A percentile compares a stretch with the other conserved stretches of the same genome.
phyloP scores from a whole-genome alignment of 2,888 invertebrate species.

The Thymelicus acteon region DNA sequence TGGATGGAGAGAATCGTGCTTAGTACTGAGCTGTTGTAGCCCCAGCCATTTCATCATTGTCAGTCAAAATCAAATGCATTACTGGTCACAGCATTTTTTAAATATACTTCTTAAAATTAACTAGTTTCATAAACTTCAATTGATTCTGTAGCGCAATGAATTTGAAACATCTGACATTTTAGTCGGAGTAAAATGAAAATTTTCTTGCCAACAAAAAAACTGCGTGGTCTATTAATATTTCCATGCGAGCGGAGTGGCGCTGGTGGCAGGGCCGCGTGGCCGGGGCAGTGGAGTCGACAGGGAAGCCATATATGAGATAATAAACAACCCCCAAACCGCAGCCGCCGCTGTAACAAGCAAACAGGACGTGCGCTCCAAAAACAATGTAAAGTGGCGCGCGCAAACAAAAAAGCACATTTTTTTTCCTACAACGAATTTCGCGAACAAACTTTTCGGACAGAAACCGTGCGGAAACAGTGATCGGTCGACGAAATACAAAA shows the following conservation, averaged over 20 bases:
- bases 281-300: constrained; percentile 10
- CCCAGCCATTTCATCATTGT: background rate
- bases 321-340: constrained; percentile 58
- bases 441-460: constrained; percentile 60
- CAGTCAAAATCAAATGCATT: background rate
- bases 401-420: constrained; percentile 61
- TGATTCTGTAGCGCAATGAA: background rate
- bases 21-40: too few species aligned
- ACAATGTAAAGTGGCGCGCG: constrained; percentile 64
- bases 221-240: constrained; percentile 35
- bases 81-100: too few species aligned
- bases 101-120: too few species aligned
- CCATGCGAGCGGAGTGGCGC: constrained; percentile 24
- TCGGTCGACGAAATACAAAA: constrained; percentile 42
- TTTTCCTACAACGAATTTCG: constrained; percentile 64
- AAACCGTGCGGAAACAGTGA: constrained; percentile 53
- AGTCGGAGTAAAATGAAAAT: constrained; percentile 33
- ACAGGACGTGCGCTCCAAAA: constrained; percentile 69
- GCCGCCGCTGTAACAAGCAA: constrained; percentile 59
- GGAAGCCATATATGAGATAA: constrained; percentile 50
- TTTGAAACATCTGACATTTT: constrained; percentile 27
- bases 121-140: background rate
- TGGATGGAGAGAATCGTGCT: too few species aligned
- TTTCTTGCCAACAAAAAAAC: constrained; percentile 33
- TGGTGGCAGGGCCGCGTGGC: background rate